These are phyloP conservation scores for Gopherus flavomarginatus DNA, from an alignment of 2,113 vertebrate genomes.

Conservation along the genomic window DNA sequence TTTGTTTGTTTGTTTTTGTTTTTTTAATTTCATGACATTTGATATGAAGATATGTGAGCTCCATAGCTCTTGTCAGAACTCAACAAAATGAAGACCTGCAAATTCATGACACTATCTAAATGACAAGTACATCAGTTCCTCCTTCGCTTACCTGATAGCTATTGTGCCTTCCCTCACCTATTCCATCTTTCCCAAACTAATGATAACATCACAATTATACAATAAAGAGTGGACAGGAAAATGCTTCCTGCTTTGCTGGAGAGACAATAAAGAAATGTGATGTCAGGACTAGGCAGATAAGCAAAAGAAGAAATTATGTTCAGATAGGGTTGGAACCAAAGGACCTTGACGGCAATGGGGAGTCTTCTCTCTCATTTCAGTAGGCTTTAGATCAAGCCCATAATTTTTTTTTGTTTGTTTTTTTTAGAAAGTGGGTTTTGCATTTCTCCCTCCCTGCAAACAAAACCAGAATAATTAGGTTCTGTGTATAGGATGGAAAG, in stretches of 20 bases:
- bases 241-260: not conserved
- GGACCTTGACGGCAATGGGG: not conserved
- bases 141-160: not conserved
- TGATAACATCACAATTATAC: not conserved
- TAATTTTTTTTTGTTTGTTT: no score
- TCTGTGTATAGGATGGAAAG: not conserved
- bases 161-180: not conserved
- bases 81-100: not conserved
- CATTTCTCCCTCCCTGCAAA: not conserved
- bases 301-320: not conserved
- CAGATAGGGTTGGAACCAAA: not conserved
- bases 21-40: conserved; percentile 34
- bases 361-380: not conserved
- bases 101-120: conserved; percentile 2
- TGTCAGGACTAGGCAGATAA: not conserved
- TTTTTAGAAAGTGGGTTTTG: not conserved
- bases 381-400: not conserved
- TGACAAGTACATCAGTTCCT: conserved; percentile 12
- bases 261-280: not conserved
- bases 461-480: not conserved
- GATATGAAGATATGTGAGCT: conserved; percentile 3
- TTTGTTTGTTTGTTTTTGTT: not conserved
- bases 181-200: not conserved
- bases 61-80: not conserved
- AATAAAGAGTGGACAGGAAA: not conserved